These are phyloP conservation scores for Latrodectus geometricus DNA, from an alignment of 1,140 invertebrate species.

Conservation along the genomic window DNA sequence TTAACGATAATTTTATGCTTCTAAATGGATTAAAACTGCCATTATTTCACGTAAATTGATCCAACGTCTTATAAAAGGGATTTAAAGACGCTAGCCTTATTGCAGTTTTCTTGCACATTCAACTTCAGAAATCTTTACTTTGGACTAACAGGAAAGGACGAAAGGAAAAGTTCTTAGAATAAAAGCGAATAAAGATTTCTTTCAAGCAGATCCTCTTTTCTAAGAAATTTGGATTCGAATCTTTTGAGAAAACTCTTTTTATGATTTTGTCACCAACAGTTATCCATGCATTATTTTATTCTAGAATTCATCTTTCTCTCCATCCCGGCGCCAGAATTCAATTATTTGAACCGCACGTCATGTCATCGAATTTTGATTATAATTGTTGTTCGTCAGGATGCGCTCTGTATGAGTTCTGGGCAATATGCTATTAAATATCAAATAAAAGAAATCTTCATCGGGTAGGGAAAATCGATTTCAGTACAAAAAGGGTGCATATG, in stretches of 20 bases:
- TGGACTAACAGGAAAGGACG: too few relatives aligned
- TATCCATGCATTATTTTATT: not conserved
- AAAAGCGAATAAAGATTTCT: too few relatives aligned
- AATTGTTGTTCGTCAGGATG: not conserved
- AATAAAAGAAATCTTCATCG: not conserved
- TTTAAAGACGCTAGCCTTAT: not conserved
- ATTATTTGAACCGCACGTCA: conserved; percentile 5
- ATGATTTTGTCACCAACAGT: not conserved
- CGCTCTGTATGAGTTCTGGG: not conserved
- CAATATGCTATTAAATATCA: not conserved
- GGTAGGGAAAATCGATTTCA: not conserved
- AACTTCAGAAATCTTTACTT: too few relatives aligned
- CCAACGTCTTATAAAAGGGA: not conserved
- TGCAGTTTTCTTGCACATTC: not conserved
- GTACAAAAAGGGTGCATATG: not conserved
- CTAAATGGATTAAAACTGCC: not conserved
- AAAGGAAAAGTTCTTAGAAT: too few relatives aligned
- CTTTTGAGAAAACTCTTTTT: not conserved
- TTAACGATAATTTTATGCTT: not conserved
- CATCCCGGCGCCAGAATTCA: not conserved
- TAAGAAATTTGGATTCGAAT: not conserved
- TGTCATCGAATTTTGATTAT: not conserved
- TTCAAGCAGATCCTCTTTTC: not conserved
- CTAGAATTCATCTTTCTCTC: not conserved
- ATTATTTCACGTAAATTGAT: not conserved